phyloP scores from a whole-genome alignment of 2,797 vertebrate species.

The Stomatorhinus walkeri region DNA sequence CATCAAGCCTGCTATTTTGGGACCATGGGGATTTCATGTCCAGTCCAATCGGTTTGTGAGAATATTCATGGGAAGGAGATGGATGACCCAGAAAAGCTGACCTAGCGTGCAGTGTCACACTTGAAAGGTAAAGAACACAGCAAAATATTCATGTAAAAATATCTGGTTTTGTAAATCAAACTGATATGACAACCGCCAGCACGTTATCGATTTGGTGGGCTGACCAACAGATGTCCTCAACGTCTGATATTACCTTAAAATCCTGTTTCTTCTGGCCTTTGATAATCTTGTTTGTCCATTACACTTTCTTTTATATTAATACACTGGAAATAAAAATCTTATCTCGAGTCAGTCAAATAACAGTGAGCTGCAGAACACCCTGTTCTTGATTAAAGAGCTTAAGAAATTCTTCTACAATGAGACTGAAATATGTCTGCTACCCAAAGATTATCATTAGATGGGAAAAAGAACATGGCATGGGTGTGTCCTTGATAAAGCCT shows the following conservation, averaged over 20 bases:
- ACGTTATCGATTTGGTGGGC: neutral
- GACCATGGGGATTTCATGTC: neutral
- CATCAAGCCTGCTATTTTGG: neutral
- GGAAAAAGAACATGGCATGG: neutral
- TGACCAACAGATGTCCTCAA: neutral
- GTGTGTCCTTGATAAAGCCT: neutral
- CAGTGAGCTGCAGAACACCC: neutral
- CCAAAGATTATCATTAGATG: neutral
- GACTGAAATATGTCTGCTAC: neutral
- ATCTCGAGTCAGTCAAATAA: neutral
- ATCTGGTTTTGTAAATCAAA: neutral
- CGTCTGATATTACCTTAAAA: neutral
- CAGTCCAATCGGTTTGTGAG: neutral
- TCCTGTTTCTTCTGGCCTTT: neutral
- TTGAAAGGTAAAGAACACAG: neutral
- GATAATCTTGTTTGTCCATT: neutral
- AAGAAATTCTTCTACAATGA: neutral
- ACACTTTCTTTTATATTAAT: neutral
- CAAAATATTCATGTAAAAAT: neutral
- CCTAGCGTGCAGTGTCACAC: neutral
- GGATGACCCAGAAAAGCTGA: slow-evolving; percentile 2
- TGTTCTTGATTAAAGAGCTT: neutral
- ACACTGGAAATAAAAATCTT: neutral
- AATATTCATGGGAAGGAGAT: neutral
- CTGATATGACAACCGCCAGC: neutral